A percentile compares a stretch with the other conserved stretches of the same genome.
Conservation (phyloP, 2,888 invertebrate species). For the Tenthredo amoena region DNA sequence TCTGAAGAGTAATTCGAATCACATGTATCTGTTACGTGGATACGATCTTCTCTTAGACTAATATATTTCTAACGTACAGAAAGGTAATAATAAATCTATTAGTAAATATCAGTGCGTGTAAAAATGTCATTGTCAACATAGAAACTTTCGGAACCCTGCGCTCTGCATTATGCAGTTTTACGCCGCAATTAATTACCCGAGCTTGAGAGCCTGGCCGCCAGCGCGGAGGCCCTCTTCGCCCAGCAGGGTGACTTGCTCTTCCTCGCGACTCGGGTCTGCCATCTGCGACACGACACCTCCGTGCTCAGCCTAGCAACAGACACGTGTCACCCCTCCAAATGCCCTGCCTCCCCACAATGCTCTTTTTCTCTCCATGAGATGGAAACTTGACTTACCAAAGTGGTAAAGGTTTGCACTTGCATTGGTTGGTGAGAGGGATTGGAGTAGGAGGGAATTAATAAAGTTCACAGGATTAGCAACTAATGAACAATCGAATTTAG, state of each 20-base stretch:
- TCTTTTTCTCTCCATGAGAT: slow-evolving; percentile 53
- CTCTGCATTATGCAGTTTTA: slow-evolving; percentile 68
- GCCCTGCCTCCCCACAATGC: slow-evolving; percentile 72
- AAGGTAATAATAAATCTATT: not conserved
- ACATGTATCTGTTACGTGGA: not conserved
- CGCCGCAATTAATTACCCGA: slow-evolving; percentile 90
- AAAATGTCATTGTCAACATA: slow-evolving; percentile 14
- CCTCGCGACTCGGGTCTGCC: slow-evolving; percentile 97
- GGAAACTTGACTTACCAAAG: slow-evolving; percentile 10
- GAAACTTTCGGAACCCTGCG: slow-evolving; percentile 61
- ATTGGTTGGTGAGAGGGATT: slow-evolving; percentile 15
- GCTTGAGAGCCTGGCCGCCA: slow-evolving; percentile 97
- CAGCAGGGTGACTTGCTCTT: slow-evolving; percentile 97
- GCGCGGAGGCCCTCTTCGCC: slow-evolving; percentile 97
- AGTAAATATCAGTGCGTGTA: not conserved
- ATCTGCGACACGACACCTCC: slow-evolving; percentile 90
- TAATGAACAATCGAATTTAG: not conserved
- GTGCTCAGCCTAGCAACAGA: slow-evolving; percentile 87
- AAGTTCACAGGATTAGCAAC: slow-evolving; percentile 27
- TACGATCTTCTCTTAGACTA: not conserved
- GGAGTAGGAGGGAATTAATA: slow-evolving; percentile 2
- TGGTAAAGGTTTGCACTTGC: not conserved
- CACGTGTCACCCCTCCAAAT: slow-evolving; percentile 76
- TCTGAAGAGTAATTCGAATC: not conserved
- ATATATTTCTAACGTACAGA: not conserved